A percentile compares a stretch with the other conserved stretches of the same genome.
Evolutionary conservation across 2,888 invertebrate genomes (phyloP).

Genomic region (Erebia aethiops): DNA sequence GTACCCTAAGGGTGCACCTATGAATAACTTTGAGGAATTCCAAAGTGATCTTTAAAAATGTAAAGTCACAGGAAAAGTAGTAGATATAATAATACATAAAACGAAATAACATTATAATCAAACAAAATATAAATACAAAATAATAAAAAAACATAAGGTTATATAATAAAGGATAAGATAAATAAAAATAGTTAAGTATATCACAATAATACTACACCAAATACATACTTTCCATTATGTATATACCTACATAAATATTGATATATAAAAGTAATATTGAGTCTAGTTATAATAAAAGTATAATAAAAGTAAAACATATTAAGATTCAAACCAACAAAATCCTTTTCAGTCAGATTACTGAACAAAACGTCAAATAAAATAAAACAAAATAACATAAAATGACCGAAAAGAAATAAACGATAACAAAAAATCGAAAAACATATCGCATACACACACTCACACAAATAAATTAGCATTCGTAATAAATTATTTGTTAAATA

Average conservation of each 20-base stretch:
- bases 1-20: not conserved
- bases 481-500: constrained; percentile 44
- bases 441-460: constrained; percentile 48
- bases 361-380: constrained; percentile 33
- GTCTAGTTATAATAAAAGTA: constrained; percentile 38
- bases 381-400: constrained; percentile 52
- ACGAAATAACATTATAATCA: constrained; percentile 25
- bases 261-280: not conserved
- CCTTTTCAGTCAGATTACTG: constrained; percentile 70
- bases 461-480: constrained; percentile 57
- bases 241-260: not conserved
- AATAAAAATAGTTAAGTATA: constrained; percentile 14
- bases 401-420: constrained; percentile 51
- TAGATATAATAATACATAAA: too few relatives aligned
- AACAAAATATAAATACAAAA: not conserved
- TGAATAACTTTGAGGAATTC: not conserved
- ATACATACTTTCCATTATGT: not conserved
- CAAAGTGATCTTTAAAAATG: too few relatives aligned
- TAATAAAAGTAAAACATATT: too few relatives aligned
- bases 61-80: too few relatives aligned
- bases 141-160: constrained; percentile 26
- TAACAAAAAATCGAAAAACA: constrained; percentile 3
- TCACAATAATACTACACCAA: not conserved
- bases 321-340: constrained; percentile 45
- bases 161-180: constrained; percentile 11